Conservation (phyloP, 2,797 vertebrate genomes). For the Ispidina picta region DNA sequence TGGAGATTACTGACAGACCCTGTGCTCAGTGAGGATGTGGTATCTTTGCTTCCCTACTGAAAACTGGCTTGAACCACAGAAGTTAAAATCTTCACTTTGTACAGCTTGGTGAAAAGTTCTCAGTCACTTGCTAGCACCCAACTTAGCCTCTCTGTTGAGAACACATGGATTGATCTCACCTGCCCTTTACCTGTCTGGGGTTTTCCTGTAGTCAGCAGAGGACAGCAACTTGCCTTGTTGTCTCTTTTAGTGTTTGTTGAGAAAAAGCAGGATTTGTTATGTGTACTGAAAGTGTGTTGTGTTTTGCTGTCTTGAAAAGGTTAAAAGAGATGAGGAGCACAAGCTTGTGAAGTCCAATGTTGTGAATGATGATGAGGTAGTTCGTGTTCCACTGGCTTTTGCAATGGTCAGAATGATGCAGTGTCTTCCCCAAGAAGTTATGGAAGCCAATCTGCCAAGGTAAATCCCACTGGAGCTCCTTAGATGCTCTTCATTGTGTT, state of each 20-base stretch:
- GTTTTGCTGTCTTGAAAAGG: conserved; percentile 75
- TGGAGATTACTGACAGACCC: not conserved
- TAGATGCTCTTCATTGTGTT: not conserved
- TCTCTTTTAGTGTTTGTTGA: not conserved
- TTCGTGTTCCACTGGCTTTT: conserved; percentile 90
- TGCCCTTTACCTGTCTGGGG: not conserved
- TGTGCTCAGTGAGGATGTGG: not conserved
- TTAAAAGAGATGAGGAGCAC: conserved; percentile 93
- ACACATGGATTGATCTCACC: not conserved
- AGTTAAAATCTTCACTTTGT: not conserved
- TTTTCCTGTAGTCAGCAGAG: not conserved
- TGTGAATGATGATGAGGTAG: conserved; percentile 93
- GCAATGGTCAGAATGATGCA: conserved; percentile 97
- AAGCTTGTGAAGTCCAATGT: conserved; percentile 91
- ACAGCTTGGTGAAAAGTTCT: not conserved
- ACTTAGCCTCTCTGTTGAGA: not conserved
- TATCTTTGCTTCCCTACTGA: not conserved
- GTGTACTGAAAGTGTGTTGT: not conserved
- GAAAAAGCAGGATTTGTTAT: not conserved
- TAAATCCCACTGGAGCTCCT: conserved; percentile 13
- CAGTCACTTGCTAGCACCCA: not conserved
- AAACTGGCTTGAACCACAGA: not conserved
- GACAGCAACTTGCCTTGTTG: not conserved
- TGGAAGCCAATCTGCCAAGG: conserved; percentile 94
- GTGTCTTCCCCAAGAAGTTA: conserved; percentile 87